These are phyloP conservation scores for Dromiciops gliroides DNA, from an alignment of 2,113 vertebrate genomes.

Conservation along the genomic window DNA sequence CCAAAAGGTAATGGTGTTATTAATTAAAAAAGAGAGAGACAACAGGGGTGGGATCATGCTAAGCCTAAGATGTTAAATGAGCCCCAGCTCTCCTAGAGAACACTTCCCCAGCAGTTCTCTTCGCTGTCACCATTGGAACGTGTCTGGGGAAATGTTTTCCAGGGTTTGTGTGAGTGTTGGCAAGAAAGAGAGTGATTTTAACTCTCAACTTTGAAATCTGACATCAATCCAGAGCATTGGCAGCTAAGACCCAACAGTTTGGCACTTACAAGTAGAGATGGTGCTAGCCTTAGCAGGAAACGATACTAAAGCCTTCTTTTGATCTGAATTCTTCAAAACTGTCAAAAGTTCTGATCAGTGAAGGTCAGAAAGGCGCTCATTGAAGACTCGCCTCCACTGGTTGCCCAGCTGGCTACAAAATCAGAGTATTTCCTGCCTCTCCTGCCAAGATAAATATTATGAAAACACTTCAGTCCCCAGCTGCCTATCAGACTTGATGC, in stretches of 20 bases:
- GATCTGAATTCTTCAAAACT: conserved; percentile 45
- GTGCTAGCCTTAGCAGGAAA: not conserved
- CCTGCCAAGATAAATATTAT: conserved; percentile 74
- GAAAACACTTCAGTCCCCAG: conserved; percentile 64
- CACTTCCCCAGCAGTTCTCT: conserved; percentile 56
- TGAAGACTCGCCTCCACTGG: conserved; percentile 11
- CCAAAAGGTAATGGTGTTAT: conserved; percentile 54
- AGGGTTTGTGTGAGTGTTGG: conserved; percentile 65
- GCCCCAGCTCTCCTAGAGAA: conserved; percentile 23
- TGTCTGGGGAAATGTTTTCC: conserved; percentile 58
- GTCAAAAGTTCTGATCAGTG: conserved; percentile 56
- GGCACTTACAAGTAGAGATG: conserved; percentile 27
- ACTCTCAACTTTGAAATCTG: conserved; percentile 62
- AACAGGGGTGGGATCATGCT: conserved; percentile 57
- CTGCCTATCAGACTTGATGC: conserved; percentile 51
- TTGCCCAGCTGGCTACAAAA: conserved; percentile 59
- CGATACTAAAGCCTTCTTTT: not conserved
- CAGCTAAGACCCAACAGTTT: conserved; percentile 35
- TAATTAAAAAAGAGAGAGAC: conserved; percentile 66
- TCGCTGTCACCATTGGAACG: conserved; percentile 58
- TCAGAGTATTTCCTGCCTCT: conserved; percentile 53
- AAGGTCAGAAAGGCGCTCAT: conserved; percentile 59
- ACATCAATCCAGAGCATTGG: conserved; percentile 59
- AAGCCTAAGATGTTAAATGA: conserved; percentile 55
- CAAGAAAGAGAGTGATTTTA: conserved; percentile 58